Base-by-base conservation (phyloP, 2,113 vertebrate genomes). In the Vulpes vulpes region DNA sequence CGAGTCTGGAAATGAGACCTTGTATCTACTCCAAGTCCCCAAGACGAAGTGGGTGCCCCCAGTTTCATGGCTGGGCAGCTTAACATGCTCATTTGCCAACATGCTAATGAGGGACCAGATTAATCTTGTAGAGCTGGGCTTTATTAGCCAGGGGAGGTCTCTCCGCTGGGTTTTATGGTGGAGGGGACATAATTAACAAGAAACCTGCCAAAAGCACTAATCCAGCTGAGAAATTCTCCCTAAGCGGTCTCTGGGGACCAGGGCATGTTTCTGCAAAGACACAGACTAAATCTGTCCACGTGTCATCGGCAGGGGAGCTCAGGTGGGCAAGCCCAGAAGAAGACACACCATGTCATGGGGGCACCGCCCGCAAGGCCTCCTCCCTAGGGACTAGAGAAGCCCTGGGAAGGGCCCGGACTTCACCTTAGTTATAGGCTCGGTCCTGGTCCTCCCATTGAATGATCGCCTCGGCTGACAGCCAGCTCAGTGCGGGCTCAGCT, bases 41-140 rank as follows among this genome's bases (percentile, higher is more conserved):
- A 0, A n/a, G 89, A 69, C 2, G 22, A 78, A 86, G 69, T 1
- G 1, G 9, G 43, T 51, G 60, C 22, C 79, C 69, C 92, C 8
- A n/a, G 74, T 35, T 95, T 96, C 91, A 92, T 9, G 20, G 95
- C 87, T 78, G 87, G 81, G 60, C 22, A 38, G 69, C 49, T 97
- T 49, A 86, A 96, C 65, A 57, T 25, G 85, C 73, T 98, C 91
- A 65, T 59, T 93, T 95, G 96, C 90, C 79, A 96, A 96, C 95
- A 74, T 8, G 53, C 80, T 95, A 97, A 94, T 87, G 94, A 98
- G 73, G 86, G 73, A 84, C 97, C 71, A 22, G 62, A 91, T 96
- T 95, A 96, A 96, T 82, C 89, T 73, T 90, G 81, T 64, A 83
- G 90, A 76, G 78, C 93, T 57, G 86, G 82, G 85, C n/a, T 92